A percentile compares a stretch with the other conserved stretches of the same genome.
Conservation (phyloP, 2,113 vertebrate species). For the Ceyx melanurus region DNA sequence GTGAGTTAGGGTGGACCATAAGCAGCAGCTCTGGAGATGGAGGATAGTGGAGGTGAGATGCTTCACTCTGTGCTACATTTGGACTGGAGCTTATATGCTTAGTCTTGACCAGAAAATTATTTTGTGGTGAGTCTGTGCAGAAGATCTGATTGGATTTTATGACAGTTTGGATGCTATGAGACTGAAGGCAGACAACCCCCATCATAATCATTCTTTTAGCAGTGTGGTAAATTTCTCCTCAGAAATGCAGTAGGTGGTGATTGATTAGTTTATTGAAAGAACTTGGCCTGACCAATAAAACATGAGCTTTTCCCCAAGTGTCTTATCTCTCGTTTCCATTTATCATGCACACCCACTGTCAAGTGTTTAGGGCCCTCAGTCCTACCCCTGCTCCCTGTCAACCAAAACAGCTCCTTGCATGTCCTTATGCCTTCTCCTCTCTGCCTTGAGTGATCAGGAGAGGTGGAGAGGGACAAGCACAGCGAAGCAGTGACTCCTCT, state of each 20-base stretch:
- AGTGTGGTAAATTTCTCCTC: background rate
- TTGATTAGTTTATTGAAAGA: background rate
- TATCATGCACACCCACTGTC: background rate
- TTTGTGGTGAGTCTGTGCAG: background rate
- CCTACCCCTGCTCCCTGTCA: background rate
- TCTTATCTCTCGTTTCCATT: background rate
- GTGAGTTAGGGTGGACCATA: background rate
- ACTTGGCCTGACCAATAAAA: background rate
- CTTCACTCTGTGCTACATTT: background rate
- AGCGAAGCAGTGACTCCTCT: rapidly evolving
- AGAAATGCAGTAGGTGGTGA: background rate
- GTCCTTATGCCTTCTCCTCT: background rate
- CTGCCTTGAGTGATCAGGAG: background rate
- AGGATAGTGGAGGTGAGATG: background rate
- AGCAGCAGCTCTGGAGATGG: background rate
- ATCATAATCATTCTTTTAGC: background rate
- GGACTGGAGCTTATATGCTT: background rate
- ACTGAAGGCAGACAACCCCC: background rate
- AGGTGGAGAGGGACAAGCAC: background rate
- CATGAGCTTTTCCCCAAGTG: background rate
- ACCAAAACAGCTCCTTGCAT: rapidly evolving
- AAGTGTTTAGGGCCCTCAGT: background rate
- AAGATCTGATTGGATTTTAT: background rate
- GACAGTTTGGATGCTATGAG: background rate
- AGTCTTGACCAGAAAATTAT: background rate